Conservation (phyloP, 2,888 invertebrate genomes). For the Litoditis marina region DNA sequence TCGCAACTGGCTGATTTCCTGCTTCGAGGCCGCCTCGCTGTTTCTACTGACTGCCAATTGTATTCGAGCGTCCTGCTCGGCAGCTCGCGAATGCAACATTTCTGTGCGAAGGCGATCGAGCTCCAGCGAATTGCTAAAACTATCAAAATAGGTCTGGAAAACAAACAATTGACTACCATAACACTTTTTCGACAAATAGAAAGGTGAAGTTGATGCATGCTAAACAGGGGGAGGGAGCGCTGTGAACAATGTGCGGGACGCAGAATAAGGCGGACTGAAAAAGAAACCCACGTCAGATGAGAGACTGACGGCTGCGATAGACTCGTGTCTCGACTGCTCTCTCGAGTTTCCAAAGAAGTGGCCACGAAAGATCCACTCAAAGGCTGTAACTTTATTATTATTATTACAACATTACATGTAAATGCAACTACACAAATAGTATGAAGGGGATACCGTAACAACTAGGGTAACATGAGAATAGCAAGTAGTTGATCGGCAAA, state of each 20-base stretch:
- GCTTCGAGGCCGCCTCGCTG: conserved; percentile 72
- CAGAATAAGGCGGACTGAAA: no score
- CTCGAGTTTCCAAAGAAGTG: conserved; percentile 12
- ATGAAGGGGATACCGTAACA: no score
- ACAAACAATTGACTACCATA: neutral
- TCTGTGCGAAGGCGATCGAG: conserved; percentile 75
- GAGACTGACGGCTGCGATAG: conserved; percentile 5
- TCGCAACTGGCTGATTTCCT: conserved; percentile 77
- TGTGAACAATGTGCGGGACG: no score
- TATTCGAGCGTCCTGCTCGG: conserved; percentile 74
- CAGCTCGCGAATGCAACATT: conserved; percentile 72
- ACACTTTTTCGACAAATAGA: neutral
- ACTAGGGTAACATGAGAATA: no score
- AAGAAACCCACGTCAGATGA: conserved; percentile 3
- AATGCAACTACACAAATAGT: no score
- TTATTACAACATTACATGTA: no score
- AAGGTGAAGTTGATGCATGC: no score
- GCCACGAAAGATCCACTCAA: neutral
- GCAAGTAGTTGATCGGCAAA: no score
- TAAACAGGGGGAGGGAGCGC: no score
- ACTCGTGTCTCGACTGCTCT: conserved; percentile 18
- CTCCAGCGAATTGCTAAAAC: conserved; percentile 63
- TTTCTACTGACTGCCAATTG: conserved; percentile 70
- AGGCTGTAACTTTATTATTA: neutral
- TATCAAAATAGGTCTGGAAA: neutral